A percentile compares a stretch with the other conserved stretches of the same genome.
Conservation (phyloP, 2,797 vertebrate genomes). For the Enteromius thamalakanensis region DNA sequence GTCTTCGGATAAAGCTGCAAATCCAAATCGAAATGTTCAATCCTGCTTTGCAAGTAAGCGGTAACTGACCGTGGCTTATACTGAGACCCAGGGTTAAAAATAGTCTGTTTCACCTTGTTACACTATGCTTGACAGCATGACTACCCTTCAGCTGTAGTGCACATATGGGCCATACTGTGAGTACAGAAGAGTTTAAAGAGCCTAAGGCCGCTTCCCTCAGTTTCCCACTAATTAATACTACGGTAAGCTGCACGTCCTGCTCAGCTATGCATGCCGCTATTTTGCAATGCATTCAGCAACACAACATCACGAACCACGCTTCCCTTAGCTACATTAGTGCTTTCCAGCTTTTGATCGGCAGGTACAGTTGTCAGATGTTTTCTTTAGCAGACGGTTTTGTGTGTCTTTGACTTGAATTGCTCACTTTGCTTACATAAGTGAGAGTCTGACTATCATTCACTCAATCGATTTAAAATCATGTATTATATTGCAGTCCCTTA, state of each 20-base stretch:
- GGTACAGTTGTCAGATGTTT: slow-evolving; percentile 6
- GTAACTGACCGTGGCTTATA: slow-evolving; percentile 18
- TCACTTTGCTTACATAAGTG: background rate
- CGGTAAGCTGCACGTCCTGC: slow-evolving; percentile 25
- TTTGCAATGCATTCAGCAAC: slow-evolving; percentile 25
- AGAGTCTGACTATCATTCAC: background rate
- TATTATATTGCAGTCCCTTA: background rate
- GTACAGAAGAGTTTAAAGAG: slow-evolving; percentile 45
- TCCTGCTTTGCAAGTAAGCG: background rate
- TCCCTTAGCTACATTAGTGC: background rate
- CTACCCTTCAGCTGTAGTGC: slow-evolving; percentile 41
- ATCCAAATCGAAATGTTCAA: slow-evolving; percentile 18
- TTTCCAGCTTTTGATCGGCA: background rate
- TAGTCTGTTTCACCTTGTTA: slow-evolving; percentile 39
- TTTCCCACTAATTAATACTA: slow-evolving; percentile 48
- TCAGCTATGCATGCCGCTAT: slow-evolving; percentile 30
- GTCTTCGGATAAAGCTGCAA: background rate
- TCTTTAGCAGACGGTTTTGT: slow-evolving; percentile 7
- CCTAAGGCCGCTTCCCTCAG: slow-evolving; percentile 15
- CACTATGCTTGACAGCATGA: slow-evolving; percentile 32
- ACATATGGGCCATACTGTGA: slow-evolving; percentile 38
- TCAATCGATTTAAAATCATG: background rate
- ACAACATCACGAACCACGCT: background rate
- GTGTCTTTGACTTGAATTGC: background rate
- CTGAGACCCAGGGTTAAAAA: slow-evolving; percentile 27